Evolutionary conservation across 2,797 vertebrate species (phyloP), one percentile per base, ranked within the genome.

Genomic region (Coregonus sp.): DNA sequence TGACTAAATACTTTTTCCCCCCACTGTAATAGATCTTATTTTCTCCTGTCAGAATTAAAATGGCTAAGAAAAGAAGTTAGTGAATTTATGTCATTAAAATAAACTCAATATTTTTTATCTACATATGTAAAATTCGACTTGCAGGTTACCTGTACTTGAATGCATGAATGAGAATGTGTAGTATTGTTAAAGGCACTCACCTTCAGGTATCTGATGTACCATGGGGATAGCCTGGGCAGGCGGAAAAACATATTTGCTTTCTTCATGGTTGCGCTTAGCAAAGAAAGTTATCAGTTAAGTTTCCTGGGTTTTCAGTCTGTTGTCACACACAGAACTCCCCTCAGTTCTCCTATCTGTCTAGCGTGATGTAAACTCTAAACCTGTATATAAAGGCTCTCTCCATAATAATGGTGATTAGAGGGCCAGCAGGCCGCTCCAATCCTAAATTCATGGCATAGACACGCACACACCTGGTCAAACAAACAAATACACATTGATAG

Each of bases 151-250:
- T 63, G 20, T 25, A 63, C n/a, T n/a, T 25, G 25, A 25, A 54
- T 0, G 3, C 15, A 54, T 54, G 52, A 56, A 56, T 16, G 16
- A 6, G 54, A 16, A 56, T n/a, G 18, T 16, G 9, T 56, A 56
- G 14, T 56, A 56, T 56, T 16, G 54, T n/a, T 56, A 18, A 69
- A 18, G 2, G 56, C 72, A 59, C 78, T 56, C 9, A 69, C 70
- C 74, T 76, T 66, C 54, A 82, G 73, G 20, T 47, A 73, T 74
- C 68, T 73, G 65, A 78, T 61, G 33, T 33, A 76, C 54, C 77
- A 52, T n/a, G 65, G 65, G 25, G 63, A 67, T 59, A 75, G 18
- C 70, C 70, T 78, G 37, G 73, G 74, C 66, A 79, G 56, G 40
- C 18, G 29, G 54, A 67, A 72, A n/a, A 76, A 16, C 77, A 76